Percentiles rank a stretch among this genome's conserved stretches.
Evolutionary conservation across 1,140 invertebrate genomes (phyloP).

Genomic region (Orius laevigatus): DNA sequence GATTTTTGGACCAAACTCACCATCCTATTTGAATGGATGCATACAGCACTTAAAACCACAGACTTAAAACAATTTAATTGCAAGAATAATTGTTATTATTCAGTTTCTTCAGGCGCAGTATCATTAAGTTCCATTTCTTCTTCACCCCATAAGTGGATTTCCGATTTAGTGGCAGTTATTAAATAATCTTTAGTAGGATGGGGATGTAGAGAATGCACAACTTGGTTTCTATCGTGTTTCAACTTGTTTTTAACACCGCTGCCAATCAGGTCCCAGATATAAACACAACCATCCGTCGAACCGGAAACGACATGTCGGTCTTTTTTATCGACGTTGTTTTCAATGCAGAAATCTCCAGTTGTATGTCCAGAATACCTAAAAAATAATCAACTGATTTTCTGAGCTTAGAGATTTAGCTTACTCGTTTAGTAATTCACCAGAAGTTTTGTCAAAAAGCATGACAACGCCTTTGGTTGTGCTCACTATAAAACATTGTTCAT

Average conservation of each 20-base stretch:
- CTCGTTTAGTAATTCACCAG: slow-evolving; percentile 63
- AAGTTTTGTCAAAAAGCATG: slow-evolving; percentile 75
- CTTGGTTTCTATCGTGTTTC: slow-evolving; percentile 30
- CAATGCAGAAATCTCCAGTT: slow-evolving; percentile 64
- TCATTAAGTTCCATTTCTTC: slow-evolving; percentile 4
- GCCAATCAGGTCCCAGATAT: slow-evolving; percentile 75
- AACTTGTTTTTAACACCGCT: slow-evolving; percentile 38
- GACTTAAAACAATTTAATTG: too few species aligned
- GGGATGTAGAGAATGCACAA: slow-evolving; percentile 48
- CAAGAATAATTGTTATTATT: too few species aligned
- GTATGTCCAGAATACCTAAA: slow-evolving; percentile 59
- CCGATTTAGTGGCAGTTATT: slow-evolving; percentile 43
- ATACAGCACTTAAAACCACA: too few species aligned
- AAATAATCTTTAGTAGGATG: slow-evolving; percentile 53
- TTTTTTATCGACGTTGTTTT: slow-evolving; percentile 63
- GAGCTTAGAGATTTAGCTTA: slow-evolving; percentile 23
- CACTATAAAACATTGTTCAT: slow-evolving; percentile 72
- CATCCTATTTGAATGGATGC: too few species aligned
- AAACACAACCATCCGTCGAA: slow-evolving; percentile 67
- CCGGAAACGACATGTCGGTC: slow-evolving; percentile 77
- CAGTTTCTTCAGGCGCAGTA: too few species aligned
- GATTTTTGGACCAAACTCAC: too few species aligned
- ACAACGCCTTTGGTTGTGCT: slow-evolving; percentile 68
- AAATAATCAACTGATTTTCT: slow-evolving; percentile 16
- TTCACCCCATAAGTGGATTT: slow-evolving; percentile 44